Percentiles rank a stretch among this genome's conserved stretches.
Evolutionary conservation across 2,888 invertebrate genomes (phyloP).

Genomic region (Scelioninae gen. 1): DNA sequence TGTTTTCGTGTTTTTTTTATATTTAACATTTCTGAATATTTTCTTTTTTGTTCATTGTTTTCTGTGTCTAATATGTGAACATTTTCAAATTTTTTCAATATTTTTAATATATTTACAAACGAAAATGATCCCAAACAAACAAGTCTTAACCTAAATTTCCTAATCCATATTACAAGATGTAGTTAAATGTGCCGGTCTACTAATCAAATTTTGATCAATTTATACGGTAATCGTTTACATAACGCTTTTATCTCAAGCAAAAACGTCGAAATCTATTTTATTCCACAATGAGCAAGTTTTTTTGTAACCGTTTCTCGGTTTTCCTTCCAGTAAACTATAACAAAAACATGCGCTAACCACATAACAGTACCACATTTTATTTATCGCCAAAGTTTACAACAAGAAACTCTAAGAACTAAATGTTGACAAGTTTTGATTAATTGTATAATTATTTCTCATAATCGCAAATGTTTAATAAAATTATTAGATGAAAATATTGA

Average conservation of each 20-base stretch:
- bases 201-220: constrained; percentile 37
- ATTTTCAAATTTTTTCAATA: no score
- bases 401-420: no score
- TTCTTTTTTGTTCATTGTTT: no score
- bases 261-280: neutral
- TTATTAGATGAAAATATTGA: neutral
- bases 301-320: neutral
- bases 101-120: no score
- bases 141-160: neutral
- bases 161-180: constrained; percentile 18
- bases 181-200: constrained; percentile 32
- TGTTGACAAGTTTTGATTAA: no score
- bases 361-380: neutral
- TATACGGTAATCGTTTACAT: constrained; percentile 26
- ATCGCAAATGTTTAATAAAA: no score
- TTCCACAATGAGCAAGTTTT: neutral
- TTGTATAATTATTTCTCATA: no score
- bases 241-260: neutral
- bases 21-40: no score
- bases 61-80: no score
- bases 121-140: no score
- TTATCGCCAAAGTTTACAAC: no score
- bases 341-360: neutral
- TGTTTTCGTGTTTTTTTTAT: no score
- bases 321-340: neutral